Evolutionary conservation across 2,888 invertebrate genomes (phyloP).

Genomic region (Drosophila affinis): DNA sequence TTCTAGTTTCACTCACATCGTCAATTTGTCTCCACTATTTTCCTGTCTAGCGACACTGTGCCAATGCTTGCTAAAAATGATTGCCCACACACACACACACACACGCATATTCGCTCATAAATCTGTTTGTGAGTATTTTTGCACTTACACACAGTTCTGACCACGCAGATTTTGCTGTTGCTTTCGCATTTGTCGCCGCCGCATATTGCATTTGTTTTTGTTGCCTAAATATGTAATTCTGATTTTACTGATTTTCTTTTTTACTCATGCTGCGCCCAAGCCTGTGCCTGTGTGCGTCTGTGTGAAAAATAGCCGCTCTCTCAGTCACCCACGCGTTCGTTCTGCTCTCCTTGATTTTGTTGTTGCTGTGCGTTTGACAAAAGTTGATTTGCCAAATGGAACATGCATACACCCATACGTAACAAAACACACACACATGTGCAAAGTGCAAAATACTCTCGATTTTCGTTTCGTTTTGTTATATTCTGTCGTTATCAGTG

Average conservation of each 20-base stretch:
- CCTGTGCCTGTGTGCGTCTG: conserved; percentile 6
- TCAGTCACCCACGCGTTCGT: conserved; percentile 30
- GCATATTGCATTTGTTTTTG: conserved; percentile 60
- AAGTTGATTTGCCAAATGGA: conserved; percentile 37
- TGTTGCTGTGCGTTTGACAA: conserved; percentile 1
- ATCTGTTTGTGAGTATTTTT: conserved; percentile 11
- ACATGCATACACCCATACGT: conserved; percentile 2
- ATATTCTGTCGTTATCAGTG: conserved; percentile 72
- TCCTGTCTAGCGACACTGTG: conserved; percentile 55
- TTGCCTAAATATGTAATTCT: conserved; percentile 64
- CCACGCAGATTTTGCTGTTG: conserved; percentile 64
- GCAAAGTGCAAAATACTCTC: conserved; percentile 59
- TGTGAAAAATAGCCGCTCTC: conserved; percentile 26
- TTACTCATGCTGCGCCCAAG: conserved; percentile 51
- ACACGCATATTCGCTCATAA: conserved; percentile 21
- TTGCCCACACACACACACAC: conserved; percentile 63
- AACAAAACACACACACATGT: neutral
- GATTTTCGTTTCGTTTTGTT: conserved; percentile 34
- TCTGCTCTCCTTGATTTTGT: conserved; percentile 2
- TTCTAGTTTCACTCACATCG: neutral
- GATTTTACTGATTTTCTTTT: conserved; percentile 76
- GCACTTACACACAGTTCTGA: conserved; percentile 47
- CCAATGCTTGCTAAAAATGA: conserved; percentile 68
- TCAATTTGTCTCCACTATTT: conserved; percentile 6
- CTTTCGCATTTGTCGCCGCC: conserved; percentile 53